Evolutionary conservation across 2,113 vertebrate species (phyloP).

Genomic region (Pleuronectes platessa): DNA sequence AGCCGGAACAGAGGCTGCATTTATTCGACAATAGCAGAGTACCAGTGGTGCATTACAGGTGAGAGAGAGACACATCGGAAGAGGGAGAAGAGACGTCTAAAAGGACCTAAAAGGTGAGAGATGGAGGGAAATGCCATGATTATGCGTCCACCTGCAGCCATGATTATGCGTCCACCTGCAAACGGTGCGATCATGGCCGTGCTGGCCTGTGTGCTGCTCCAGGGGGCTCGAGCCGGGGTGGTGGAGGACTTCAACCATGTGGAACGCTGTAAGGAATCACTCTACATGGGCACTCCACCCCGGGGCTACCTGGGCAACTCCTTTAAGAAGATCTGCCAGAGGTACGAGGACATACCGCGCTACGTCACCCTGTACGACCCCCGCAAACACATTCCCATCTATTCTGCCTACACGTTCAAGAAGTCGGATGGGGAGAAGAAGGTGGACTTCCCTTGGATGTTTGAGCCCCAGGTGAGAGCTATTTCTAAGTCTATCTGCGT

Average conservation of each 20-base stretch:
- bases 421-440: slow-evolving; percentile 77
- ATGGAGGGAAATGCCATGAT: slow-evolving; percentile 25
- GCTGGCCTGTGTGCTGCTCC: slow-evolving; percentile 38
- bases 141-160: slow-evolving; percentile 6
- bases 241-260: slow-evolving; percentile 75
- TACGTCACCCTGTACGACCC: slow-evolving; percentile 78
- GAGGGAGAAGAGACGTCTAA: neutral
- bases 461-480: slow-evolving; percentile 77
- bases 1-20: slow-evolving; percentile 22
- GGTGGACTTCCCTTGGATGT: slow-evolving; percentile 82
- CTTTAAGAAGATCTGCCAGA: slow-evolving; percentile 77
- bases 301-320: slow-evolving; percentile 69
- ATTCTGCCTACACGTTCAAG: slow-evolving; percentile 79
- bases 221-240: slow-evolving; percentile 52
- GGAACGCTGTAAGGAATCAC: slow-evolving; percentile 76
- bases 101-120: neutral
- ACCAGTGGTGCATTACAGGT: neutral
- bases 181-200: neutral
- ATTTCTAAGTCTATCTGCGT: neutral
- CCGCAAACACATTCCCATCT: slow-evolving; percentile 71
- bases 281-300: slow-evolving; percentile 79
- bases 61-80: neutral
- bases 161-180: slow-evolving; percentile 6
- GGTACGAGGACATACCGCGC: slow-evolving; percentile 70
- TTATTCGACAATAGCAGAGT: slow-evolving; percentile 20